Conservation (phyloP, 2,888 invertebrate species). For the Agriopis marginaria region DNA sequence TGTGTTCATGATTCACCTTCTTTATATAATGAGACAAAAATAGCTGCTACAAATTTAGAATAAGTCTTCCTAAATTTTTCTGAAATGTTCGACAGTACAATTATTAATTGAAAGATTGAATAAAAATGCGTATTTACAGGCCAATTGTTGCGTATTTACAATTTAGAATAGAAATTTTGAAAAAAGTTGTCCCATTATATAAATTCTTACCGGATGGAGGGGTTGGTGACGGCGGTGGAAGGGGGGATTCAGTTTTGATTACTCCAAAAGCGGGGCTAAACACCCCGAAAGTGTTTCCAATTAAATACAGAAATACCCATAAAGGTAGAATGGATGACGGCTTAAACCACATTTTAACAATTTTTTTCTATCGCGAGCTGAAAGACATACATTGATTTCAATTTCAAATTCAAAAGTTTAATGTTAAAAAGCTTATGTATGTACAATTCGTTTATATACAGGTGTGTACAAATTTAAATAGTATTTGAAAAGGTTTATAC, state of each 20-base stretch:
- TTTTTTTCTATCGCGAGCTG: constrained; percentile 19
- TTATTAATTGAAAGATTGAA: neutral
- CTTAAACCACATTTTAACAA: constrained; percentile 30
- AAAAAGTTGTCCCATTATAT: constrained; percentile 48
- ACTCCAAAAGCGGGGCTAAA: constrained; percentile 64
- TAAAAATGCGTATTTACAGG: constrained; percentile 52
- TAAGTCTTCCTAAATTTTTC: neutral
- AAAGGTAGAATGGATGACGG: constrained; percentile 38
- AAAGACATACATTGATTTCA: constrained; percentile 8
- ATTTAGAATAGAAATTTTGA: constrained; percentile 6
- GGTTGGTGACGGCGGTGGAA: constrained; percentile 52
- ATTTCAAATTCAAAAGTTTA: neutral
- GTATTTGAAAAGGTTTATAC: neutral
- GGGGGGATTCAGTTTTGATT: constrained; percentile 57
- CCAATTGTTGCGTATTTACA: constrained; percentile 44
- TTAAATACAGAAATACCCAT: constrained; percentile 39
- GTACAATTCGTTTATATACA: constrained; percentile 33
- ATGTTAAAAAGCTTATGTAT: constrained; percentile 2
- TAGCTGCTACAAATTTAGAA: constrained; percentile 16
- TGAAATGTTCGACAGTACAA: constrained; percentile 4
- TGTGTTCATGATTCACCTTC: constrained; percentile 17
- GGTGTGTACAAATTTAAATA: neutral
- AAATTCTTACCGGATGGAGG: constrained; percentile 63
- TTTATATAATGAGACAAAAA: constrained; percentile 51
- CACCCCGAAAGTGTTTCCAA: constrained; percentile 53